Conservation (phyloP, 2,113 vertebrate genomes). For the Pedionomus torquatus region DNA sequence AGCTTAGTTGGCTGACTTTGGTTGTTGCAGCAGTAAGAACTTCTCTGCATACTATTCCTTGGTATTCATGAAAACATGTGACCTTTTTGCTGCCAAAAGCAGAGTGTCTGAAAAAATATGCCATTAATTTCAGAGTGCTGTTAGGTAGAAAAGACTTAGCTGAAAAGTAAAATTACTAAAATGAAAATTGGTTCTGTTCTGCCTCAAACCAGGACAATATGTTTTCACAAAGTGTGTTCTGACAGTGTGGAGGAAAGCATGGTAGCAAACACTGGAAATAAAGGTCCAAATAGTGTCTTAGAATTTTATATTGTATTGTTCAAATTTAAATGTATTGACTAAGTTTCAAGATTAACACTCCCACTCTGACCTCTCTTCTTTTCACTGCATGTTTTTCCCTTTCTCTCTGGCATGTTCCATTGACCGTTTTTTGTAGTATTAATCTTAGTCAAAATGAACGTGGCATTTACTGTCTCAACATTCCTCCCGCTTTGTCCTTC, state of each 20-base stretch:
- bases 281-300: neutral
- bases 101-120: neutral
- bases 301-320: neutral
- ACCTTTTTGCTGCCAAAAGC: neutral
- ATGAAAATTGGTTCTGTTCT: neutral
- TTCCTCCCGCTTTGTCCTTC: neutral
- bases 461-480: neutral
- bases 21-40: neutral
- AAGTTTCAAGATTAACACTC: neutral
- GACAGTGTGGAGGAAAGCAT: neutral
- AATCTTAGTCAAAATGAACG: neutral
- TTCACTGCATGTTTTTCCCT: neutral
- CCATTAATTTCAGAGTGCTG: neutral
- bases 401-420: neutral
- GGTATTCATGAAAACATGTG: neutral
- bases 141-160: neutral
- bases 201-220: neutral
- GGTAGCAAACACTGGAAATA: neutral
- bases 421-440: neutral
- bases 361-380: neutral
- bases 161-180: neutral
- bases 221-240: neutral
- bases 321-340: neutral
- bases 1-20: neutral
- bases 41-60: neutral